Conservation (phyloP, 2,797 vertebrate genomes). For the Odontamblyopus lacepedii region DNA sequence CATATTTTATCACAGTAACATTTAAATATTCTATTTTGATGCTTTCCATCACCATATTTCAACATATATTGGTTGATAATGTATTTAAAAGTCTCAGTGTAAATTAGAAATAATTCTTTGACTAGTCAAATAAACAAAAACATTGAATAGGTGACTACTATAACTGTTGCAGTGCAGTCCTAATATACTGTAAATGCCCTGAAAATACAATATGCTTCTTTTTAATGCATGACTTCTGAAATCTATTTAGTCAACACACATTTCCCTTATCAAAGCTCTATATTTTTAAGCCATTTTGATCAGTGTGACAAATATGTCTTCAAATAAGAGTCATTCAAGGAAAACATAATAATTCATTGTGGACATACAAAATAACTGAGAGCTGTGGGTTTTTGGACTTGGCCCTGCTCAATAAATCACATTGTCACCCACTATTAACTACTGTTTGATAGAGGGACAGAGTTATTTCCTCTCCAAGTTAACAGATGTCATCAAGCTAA, state of each 20-base stretch:
- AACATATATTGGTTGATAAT: too few relatives aligned
- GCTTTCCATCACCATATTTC: too few relatives aligned
- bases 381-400: slow-evolving; percentile 30
- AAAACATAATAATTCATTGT: slow-evolving; percentile 36
- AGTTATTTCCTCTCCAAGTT: slow-evolving; percentile 53
- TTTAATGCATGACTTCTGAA: slow-evolving; percentile 37
- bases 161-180: too few relatives aligned
- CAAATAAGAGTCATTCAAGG: slow-evolving; percentile 34
- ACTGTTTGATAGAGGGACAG: slow-evolving; percentile 37
- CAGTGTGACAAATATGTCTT: not conserved
- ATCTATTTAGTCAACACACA: slow-evolving; percentile 18
- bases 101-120: too few relatives aligned
- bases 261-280: slow-evolving; percentile 13
- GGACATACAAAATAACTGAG: slow-evolving; percentile 16
- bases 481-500: slow-evolving; percentile 41
- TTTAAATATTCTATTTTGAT: too few relatives aligned
- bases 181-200: too few relatives aligned
- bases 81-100: too few relatives aligned
- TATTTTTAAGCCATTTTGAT: slow-evolving; percentile 46
- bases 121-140: too few relatives aligned
- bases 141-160: too few relatives aligned
- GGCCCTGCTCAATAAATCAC: slow-evolving; percentile 43
- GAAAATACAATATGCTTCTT: slow-evolving; percentile 18
- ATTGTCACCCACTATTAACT: slow-evolving; percentile 37
- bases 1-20: too few relatives aligned